A percentile compares a stretch with the other conserved stretches of the same genome.
Conservation (phyloP, 2,888 invertebrate genomes). For the Artemia sinica region DNA sequence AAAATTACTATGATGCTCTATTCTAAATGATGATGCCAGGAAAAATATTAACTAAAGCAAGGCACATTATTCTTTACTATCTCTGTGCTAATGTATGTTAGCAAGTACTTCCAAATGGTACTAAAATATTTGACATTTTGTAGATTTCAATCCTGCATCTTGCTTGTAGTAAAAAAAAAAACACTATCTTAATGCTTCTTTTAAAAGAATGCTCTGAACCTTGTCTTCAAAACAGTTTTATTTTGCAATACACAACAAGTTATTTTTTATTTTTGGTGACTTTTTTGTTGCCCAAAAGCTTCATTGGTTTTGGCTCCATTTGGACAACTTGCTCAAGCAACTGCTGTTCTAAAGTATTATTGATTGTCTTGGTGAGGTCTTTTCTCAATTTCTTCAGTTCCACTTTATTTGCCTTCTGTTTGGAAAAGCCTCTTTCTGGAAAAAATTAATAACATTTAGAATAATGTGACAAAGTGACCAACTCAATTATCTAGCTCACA, state of each 20-base stretch:
- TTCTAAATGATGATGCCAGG: too few species aligned
- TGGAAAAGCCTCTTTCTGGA: not conserved
- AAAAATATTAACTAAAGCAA: too few species aligned
- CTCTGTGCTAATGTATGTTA: too few species aligned
- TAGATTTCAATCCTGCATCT: not conserved
- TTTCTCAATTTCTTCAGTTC: conserved; percentile 47
- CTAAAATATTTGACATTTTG: not conserved
- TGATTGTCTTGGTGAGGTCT: conserved; percentile 49
- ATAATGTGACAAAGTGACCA: not conserved
- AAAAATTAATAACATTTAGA: not conserved
- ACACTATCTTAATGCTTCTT: not conserved
- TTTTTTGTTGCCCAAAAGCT: conserved; percentile 17
- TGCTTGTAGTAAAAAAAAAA: not conserved
- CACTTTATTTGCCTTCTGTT: conserved; percentile 39
- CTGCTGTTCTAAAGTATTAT: conserved; percentile 48
- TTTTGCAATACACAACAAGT: conserved; percentile 1
- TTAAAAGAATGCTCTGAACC: not conserved
- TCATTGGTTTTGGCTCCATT: conserved; percentile 17
- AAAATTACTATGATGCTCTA: too few species aligned
- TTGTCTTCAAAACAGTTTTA: conserved; percentile 14
- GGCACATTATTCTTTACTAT: too few species aligned
- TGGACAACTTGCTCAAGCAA: conserved; percentile 29
- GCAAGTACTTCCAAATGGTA: not conserved
- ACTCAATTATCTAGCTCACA: too few species aligned
- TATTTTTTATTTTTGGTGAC: conserved; percentile 15